Evolutionary conservation across 2,888 invertebrate genomes (phyloP), one percentile per base, ranked within the genome.

Genomic region (Neuroscelio doddi): DNA sequence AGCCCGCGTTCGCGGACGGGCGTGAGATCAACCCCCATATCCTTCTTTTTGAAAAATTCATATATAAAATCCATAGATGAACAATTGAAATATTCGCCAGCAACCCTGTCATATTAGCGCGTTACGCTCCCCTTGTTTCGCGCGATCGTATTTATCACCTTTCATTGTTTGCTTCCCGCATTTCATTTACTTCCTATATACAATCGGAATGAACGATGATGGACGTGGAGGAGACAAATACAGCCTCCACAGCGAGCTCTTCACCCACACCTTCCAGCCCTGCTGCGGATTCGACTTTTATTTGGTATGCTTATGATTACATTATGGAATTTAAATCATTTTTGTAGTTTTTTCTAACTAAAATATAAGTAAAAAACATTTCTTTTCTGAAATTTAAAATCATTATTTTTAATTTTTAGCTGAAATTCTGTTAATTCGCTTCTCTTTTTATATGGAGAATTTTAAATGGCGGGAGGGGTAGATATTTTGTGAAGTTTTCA

Each of bases 1-100:
- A 75, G 81, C 75, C 82, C 83, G 83, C 80, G 82, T 76, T 80
- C 79, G 82, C 81, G 83, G 82, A 80, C 77, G 80, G 78, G 77
- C 78, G 77, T 76, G 76, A 76, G 72, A 77, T 59, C 70, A 69
- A 71, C 73, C 71, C 74, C 69, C 59, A 49, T 57, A 56, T 29
- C 29, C 34, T 41, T 47, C 53, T 62, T 21, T 36, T 44, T n/a
- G 21, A 5, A 32, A 41, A 21, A 21, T 17, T 16, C 41, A 21
- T 24, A 16, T 21, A 21, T 21, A 44, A 45, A 49, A 51, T 49
- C 29, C 50, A 36, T 10, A 30, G n/a, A n/a, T n/a, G n/a, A n/a
- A n/a, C n/a, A n/a, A n/a, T n/a, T n/a, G n/a, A n/a, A n/a, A n/a
- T n/a, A n/a, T n/a, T n/a, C n/a, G n/a, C n/a, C n/a, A n/a, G n/a